Conservation (phyloP, 2,888 invertebrate species). For the Tiliacea aurago region DNA sequence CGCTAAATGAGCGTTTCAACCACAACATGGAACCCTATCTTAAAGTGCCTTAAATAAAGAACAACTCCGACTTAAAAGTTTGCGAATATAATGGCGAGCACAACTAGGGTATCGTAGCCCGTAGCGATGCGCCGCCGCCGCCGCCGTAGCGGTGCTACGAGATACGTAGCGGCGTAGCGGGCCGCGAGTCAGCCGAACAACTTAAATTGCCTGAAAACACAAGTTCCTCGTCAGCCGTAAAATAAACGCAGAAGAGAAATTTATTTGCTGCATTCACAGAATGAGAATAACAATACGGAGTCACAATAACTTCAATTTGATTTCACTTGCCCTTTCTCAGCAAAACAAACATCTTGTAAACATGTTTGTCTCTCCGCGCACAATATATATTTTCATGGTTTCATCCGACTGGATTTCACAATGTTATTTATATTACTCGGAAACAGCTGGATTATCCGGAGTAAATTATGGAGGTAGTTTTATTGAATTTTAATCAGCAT, state of each 20-base stretch:
- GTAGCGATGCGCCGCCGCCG: constrained; percentile 60
- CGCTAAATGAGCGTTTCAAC: constrained; percentile 31
- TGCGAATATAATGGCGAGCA: constrained; percentile 52
- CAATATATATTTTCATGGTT: constrained; percentile 52
- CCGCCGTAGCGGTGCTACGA: constrained; percentile 55
- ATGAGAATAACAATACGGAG: constrained; percentile 72
- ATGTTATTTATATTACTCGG: constrained; percentile 49
- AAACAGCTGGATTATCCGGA: constrained; percentile 42
- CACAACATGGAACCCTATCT: constrained; percentile 29
- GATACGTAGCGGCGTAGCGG: constrained; percentile 61
- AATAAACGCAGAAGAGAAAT: constrained; percentile 70
- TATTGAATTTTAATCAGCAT: constrained; percentile 39
- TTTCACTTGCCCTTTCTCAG: constrained; percentile 65
- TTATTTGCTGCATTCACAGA: constrained; percentile 72
- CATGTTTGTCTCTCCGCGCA: constrained; percentile 78
- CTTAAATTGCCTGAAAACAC: constrained; percentile 80
- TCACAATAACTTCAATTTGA: constrained; percentile 76
- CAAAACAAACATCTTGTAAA: constrained; percentile 74
- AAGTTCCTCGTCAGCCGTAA: constrained; percentile 73
- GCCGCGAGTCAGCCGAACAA: constrained; percentile 69
- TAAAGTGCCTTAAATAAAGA: constrained; percentile 48
- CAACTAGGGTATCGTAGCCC: constrained; percentile 64
- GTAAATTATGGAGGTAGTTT: constrained; percentile 49
- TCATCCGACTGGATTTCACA: constrained; percentile 48
- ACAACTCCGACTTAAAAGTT: constrained; percentile 56